These are phyloP conservation scores for Thalassophryne amazonica DNA, from an alignment of 2,797 vertebrate genomes.

Conservation along the genomic window DNA sequence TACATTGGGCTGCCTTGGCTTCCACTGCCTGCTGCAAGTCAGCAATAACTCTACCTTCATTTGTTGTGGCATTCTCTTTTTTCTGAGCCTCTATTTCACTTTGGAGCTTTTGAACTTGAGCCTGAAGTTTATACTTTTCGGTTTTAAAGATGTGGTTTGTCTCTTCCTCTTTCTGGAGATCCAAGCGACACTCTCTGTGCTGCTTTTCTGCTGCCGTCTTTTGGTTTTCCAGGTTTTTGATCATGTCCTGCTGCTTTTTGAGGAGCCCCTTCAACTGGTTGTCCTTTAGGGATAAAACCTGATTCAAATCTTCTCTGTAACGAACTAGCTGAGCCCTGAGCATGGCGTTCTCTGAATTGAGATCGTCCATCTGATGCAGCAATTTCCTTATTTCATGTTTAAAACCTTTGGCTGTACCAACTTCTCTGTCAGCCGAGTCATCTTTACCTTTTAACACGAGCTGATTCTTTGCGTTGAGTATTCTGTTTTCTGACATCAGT, in stretches of 20 bases:
- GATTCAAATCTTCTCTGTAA: slow-evolving; percentile 88
- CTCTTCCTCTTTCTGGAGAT: slow-evolving; percentile 65
- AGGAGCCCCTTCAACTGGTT: slow-evolving; percentile 86
- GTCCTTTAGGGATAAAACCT: slow-evolving; percentile 88
- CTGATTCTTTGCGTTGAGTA: slow-evolving; percentile 75
- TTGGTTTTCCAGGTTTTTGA: slow-evolving; percentile 83
- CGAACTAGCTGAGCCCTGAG: slow-evolving; percentile 86
- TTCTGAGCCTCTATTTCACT: slow-evolving; percentile 35
- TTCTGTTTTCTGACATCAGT: slow-evolving; percentile 75
- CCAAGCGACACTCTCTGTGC: slow-evolving; percentile 59
- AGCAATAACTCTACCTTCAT: slow-evolving; percentile 65
- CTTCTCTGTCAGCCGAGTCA: slow-evolving; percentile 58
- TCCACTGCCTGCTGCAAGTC: slow-evolving; percentile 69
- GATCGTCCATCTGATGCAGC: slow-evolving; percentile 85
- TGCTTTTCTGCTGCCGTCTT: slow-evolving; percentile 76
- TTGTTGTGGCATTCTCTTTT: slow-evolving; percentile 32
- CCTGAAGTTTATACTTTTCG: slow-evolving; percentile 47
- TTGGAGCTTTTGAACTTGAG: slow-evolving; percentile 52
- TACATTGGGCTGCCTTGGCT: slow-evolving; percentile 72
- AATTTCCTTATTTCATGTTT: slow-evolving; percentile 81
- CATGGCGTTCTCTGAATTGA: slow-evolving; percentile 92
- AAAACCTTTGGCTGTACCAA: slow-evolving; percentile 70
- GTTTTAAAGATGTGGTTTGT: slow-evolving; percentile 39
- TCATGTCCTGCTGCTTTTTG: slow-evolving; percentile 84
- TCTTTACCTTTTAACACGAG: slow-evolving; percentile 63